phyloP scores from a whole-genome alignment of 2,113 vertebrate species.

The Piprites chloris region DNA sequence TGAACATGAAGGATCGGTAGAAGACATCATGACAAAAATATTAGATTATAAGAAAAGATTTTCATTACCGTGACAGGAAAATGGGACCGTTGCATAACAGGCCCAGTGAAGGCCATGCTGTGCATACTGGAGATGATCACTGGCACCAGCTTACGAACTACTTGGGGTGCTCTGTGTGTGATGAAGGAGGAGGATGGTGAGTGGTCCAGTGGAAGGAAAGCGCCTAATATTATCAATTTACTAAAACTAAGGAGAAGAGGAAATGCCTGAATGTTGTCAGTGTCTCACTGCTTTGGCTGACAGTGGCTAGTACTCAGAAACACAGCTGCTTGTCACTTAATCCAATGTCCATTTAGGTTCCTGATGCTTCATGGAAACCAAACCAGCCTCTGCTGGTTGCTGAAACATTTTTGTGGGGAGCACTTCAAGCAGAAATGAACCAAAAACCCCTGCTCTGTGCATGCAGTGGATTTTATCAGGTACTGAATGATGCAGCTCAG shows the following conservation, averaged over 20 bases:
- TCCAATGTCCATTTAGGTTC: not conserved
- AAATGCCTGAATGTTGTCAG: not conserved
- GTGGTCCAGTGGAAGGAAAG: not conserved
- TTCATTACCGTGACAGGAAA: not conserved
- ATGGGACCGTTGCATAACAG: not conserved
- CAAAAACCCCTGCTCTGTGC: not conserved
- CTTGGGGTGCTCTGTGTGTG: not conserved
- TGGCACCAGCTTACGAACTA: not conserved
- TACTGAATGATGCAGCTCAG: not conserved
- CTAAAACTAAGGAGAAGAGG: not conserved
- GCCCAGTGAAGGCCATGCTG: not conserved
- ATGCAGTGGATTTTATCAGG: not conserved
- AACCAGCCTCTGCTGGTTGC: not conserved
- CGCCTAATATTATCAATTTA: not conserved
- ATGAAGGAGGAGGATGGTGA: not conserved
- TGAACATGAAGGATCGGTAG: not conserved
- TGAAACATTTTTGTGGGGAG: not conserved
- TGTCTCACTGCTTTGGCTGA: not conserved
- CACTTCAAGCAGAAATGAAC: not conserved
- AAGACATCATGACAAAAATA: not conserved
- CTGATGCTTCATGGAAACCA: not conserved
- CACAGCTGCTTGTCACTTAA: not conserved
- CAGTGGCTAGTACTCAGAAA: not conserved
- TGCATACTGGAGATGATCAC: not conserved
- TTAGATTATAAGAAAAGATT: not conserved